Evolutionary conservation across 2,888 invertebrate genomes (phyloP), one percentile per base, ranked within the genome.

Genomic region (Pocota personata): DNA sequence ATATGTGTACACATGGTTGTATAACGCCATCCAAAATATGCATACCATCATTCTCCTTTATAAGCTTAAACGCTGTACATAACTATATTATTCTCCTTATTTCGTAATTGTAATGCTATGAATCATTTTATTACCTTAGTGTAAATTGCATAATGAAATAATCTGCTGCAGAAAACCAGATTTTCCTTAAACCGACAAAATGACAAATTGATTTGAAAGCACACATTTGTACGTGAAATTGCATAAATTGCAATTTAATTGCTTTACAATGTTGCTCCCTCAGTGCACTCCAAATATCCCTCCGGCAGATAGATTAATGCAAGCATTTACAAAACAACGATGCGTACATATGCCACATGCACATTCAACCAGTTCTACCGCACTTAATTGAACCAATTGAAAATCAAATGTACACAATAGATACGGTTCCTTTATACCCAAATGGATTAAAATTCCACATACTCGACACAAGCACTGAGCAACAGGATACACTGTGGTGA

Each of bases 231-330:
- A 37, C 46, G 57, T 66, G 64, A 71, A 76, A 76, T 75, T 48
- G 73, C 75, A 84, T 75, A 79, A 84, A 84, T 84, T 76, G 80
- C 80, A 76, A 84, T 80, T 80, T 84, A 84, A 84, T 84, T 80
- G 80, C 64, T 43, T 35, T 37, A 24, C 66, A 67, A 69, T 72
- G 35, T 27, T 55, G n/a, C 52, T 24, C 19, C 50, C 52, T 27
- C 35, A 30, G 43, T 40, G 19, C 14, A 27, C 12, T 27, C 27
- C 46, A 4, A 55, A 58, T 40, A 48, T 48, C 77, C 69, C 73
- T 71, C 16, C 24, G 64, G 71, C 50, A 67, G 21, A 79, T 75
- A 67, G 21, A 79, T 75, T 75, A 58, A 71, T 66, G 50, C 67
- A 72, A 55, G 50, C 21, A 46, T 66, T 58, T 72, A 21, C 58